Evolutionary conservation across 2,113 vertebrate genomes (phyloP).

Genomic region (Notiomystis cincta): DNA sequence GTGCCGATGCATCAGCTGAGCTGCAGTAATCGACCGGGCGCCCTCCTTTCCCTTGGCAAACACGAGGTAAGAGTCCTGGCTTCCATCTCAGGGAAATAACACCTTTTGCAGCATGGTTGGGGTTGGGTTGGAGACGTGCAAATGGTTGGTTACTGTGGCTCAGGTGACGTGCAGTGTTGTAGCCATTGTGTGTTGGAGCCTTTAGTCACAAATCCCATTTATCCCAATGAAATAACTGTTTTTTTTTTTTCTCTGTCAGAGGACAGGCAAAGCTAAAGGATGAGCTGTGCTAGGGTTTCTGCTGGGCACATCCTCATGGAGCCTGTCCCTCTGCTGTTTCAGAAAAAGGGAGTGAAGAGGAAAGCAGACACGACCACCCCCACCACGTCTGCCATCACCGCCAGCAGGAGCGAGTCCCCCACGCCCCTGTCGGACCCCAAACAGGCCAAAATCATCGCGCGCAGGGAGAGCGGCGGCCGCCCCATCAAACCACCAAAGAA

Average conservation of each 20-base stretch:
- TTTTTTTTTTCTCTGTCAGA: background rate
- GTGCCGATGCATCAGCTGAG: conserved; percentile 41
- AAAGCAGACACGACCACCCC: conserved; percentile 96
- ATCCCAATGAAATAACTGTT: background rate
- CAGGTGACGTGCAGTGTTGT: background rate
- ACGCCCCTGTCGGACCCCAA: conserved; percentile 78
- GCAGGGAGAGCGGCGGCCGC: conserved; percentile 76
- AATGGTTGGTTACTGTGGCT: conserved; percentile 22
- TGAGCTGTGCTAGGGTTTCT: background rate
- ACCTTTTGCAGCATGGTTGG: background rate
- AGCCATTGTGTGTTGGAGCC: background rate
- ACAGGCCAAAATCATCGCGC: conserved; percentile 80
- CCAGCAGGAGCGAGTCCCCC: conserved; percentile 77
- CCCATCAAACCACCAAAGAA: conserved; percentile 86
- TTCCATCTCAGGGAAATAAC: background rate
- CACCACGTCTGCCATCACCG: conserved; percentile 88
- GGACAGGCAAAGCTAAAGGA: background rate
- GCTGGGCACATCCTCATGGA: rapidly evolving
- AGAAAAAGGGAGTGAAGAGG: conserved; percentile 98
- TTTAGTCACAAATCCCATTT: background rate
- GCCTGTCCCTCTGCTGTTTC: background rate
- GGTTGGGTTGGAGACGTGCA: background rate
- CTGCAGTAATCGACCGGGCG: conserved; percentile 17
- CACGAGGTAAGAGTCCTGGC: background rate
- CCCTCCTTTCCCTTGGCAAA: conserved; percentile 29